Base-by-base conservation (phyloP, 2,888 invertebrate genomes). In the Brenthis ino region DNA sequence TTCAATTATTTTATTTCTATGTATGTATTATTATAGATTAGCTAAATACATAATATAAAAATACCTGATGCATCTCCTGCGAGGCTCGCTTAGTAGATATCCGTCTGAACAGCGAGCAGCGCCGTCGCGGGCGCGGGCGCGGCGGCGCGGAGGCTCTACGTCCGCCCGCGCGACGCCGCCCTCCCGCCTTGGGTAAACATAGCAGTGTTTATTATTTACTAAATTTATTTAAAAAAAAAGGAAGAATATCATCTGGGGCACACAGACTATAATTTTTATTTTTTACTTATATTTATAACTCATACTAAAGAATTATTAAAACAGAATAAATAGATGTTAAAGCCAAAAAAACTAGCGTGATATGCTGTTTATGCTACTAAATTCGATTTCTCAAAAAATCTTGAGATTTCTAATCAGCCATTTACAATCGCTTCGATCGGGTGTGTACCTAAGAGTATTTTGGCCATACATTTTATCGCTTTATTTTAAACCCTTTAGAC, bases 61-160 rank as follows among this genome's bases (percentile, higher is more conserved):
- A 8, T 75, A 90, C 91, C 94, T 97, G 97, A 82, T 98, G 97
- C 94, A 98, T 97, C 91, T 98, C 98, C 79, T 96, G 98, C 81
- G 96, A 96, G 53, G 98, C 98, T 14, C 98, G 92, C 88, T 98
- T 99, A 79, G 96, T 98, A 82, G 98, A 98, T 57, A 99, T 96
- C 75, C 97, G 93, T 0, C 98, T 93, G 86, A 99, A 97, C 63
- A 99, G 94, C 3, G 98, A 98, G 64, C 98, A 96, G 80, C 97
- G 96, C 0, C 97, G 93, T 28, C 97, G 94, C 0, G 91, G 92
- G 0, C 92, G 86, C 12, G 91, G 88, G 0, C 89, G 83, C 0
- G 91, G 87, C 12, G 94, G 94, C 3, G 94, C 92, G 6, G 94
- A 94, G 8, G 91, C 91, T 1, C 92, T 82, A 0, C 93, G 78